These are phyloP conservation scores for Saxidomus purpurata DNA, from an alignment of 1,140 invertebrate genomes.

Conservation along the genomic window DNA sequence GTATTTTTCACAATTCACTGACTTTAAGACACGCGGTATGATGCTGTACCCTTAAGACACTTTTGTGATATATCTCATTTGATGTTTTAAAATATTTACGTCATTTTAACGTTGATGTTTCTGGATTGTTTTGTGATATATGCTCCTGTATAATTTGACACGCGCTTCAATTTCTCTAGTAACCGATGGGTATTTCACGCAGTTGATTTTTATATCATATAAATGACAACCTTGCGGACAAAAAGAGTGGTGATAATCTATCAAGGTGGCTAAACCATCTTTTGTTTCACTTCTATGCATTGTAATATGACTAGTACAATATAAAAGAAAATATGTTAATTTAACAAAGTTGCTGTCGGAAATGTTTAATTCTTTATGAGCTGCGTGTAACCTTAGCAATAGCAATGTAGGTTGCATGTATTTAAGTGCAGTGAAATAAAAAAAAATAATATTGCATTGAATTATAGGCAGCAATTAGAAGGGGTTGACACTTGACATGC, in stretches of 20 bases:
- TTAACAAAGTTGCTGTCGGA: too few relatives aligned
- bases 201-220: not conserved
- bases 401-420: not conserved
- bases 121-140: not conserved
- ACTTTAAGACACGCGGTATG: conserved; percentile 4
- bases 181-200: not conserved
- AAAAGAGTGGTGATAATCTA: not conserved
- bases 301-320: too few relatives aligned
- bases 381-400: too few relatives aligned
- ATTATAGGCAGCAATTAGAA: not conserved
- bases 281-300: too few relatives aligned
- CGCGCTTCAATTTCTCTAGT: not conserved
- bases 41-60: not conserved
- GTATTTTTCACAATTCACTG: conserved; percentile 1
- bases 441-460: not conserved
- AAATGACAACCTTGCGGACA: not conserved
- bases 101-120: not conserved
- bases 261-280: too few relatives aligned
- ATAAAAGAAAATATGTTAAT: too few relatives aligned
- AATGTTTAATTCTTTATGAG: too few relatives aligned
- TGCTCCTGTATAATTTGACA: conserved; percentile 3
- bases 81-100: not conserved
- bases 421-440: not conserved
- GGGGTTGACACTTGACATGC: conserved; percentile 26
- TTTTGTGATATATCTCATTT: not conserved